Evolutionary conservation across 2,113 vertebrate species (phyloP).

Genomic region (Phaethornis superciliosus): DNA sequence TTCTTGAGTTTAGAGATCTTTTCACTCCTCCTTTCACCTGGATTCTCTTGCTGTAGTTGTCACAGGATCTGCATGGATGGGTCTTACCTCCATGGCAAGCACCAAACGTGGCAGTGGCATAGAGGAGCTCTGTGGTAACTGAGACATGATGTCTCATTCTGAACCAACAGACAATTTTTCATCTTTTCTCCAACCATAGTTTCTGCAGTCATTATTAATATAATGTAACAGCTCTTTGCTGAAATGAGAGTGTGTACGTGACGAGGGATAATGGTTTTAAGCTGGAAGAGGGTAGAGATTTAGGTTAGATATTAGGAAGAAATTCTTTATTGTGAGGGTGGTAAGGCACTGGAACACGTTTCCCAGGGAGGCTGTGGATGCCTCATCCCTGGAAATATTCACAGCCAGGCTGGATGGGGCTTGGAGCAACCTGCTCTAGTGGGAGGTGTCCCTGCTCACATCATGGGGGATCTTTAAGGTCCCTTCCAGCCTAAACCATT

Average conservation of each 20-base stretch:
- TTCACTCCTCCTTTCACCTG: neutral
- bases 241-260: neutral
- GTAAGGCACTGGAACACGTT: too few relatives aligned
- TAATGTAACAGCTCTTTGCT: neutral
- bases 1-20: neutral
- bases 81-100: neutral
- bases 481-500: too few relatives aligned
- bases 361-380: too few relatives aligned
- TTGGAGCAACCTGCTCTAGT: too few relatives aligned
- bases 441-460: too few relatives aligned
- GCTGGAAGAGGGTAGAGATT: too few relatives aligned
- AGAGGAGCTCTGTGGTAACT: neutral
- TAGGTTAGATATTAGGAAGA: too few relatives aligned
- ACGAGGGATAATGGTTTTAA: neutral
- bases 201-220: neutral
- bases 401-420: too few relatives aligned
- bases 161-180: neutral
- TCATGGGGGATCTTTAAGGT: too few relatives aligned
- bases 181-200: neutral
- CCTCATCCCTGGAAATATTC: too few relatives aligned
- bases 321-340: too few relatives aligned
- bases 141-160: neutral
- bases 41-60: neutral
- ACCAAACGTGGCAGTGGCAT: neutral
- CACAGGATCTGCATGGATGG: neutral